Percentiles rank a stretch among this genome's conserved stretches.
Conservation (phyloP, 2,113 vertebrate genomes). For the Leptodactylus fuscus region DNA sequence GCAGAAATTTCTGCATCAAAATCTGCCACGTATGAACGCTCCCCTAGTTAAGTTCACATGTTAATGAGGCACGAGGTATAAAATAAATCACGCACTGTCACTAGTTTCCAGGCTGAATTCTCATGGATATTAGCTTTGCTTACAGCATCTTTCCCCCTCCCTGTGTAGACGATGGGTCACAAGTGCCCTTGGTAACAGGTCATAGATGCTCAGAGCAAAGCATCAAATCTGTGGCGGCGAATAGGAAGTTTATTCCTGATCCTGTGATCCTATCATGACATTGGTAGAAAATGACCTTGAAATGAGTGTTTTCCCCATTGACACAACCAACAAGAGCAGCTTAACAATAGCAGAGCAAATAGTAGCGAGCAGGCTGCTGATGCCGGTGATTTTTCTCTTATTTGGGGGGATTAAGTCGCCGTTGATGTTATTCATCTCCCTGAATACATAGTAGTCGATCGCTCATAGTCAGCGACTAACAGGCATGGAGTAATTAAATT, state of each 20-base stretch:
- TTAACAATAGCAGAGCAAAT: not conserved
- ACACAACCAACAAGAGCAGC: not conserved
- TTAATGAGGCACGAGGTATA: not conserved
- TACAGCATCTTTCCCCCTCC: not conserved
- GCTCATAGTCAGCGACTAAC: slow-evolving; percentile 19
- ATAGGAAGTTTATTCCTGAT: not conserved
- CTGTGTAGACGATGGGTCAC: not conserved
- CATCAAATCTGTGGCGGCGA: not conserved
- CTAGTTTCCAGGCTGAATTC: not conserved
- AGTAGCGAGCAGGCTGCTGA: not conserved
- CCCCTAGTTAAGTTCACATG: not conserved
- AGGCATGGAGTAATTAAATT: slow-evolving; percentile 19
- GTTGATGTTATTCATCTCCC: not conserved
- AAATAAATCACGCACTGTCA: not conserved
- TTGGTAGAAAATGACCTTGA: slow-evolving; percentile 23
- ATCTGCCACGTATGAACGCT: no score
- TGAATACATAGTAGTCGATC: not conserved
- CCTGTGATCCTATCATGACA: not conserved
- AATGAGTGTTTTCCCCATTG: not conserved
- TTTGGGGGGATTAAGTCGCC: slow-evolving; percentile 30
- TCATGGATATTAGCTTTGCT: not conserved
- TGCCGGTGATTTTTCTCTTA: not conserved
- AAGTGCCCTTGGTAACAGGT: not conserved
- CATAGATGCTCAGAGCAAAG: not conserved
- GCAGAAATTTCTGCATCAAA: no score